Base-by-base conservation (phyloP, 2,113 vertebrate species). In the Poeciliopsis turrubarensis region DNA sequence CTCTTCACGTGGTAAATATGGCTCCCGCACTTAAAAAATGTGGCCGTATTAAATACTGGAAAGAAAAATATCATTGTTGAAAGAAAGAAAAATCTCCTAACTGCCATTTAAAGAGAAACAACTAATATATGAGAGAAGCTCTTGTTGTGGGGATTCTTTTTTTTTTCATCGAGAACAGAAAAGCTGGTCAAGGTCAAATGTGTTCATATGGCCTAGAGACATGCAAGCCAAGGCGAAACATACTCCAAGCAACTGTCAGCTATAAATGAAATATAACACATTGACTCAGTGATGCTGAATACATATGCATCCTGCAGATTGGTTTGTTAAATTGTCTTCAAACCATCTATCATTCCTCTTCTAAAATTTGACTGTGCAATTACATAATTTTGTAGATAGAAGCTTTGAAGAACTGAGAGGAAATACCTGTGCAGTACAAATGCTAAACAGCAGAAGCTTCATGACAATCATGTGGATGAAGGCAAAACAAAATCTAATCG, bases 381-480 rank as follows among this genome's bases (percentile, higher is more conserved):
- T 54, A 15, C 26, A n/a, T 8, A 39, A 65, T 75, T 31, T 76
- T 72, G 27, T 12, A 39, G 68, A 31, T 62, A 74, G 70, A 73
- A 83, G 60, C 65, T 19, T 65, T 69, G 71, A 67, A 79, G 70
- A 63, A 41, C 32, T 26, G 17, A 66, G 71, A 81, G 51, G 19
- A 30, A 41, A 54, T 15, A 30, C 25, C 27, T 73, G 70, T 54
- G 57, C 32, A 60, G 66, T 61, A 71, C 0, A 3, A 57, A 80
- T 75, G 34, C 51, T 75, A 60, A 79, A 57, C 37, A 71, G 65
- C 15, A 9, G 29, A 64, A 81, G 75, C 51, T 30, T 73, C 15
- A 65, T 57, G 29, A 75, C 69, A 73, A 57, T 73, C 67, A 72
- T 61, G 51, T 34, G 31, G 34, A 74, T 75, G 37, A 81, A 68